A percentile compares a stretch with the other conserved stretches of the same genome.
phyloP scores from a whole-genome alignment of 2,888 invertebrate species.

The Sylvicola cinctus region DNA sequence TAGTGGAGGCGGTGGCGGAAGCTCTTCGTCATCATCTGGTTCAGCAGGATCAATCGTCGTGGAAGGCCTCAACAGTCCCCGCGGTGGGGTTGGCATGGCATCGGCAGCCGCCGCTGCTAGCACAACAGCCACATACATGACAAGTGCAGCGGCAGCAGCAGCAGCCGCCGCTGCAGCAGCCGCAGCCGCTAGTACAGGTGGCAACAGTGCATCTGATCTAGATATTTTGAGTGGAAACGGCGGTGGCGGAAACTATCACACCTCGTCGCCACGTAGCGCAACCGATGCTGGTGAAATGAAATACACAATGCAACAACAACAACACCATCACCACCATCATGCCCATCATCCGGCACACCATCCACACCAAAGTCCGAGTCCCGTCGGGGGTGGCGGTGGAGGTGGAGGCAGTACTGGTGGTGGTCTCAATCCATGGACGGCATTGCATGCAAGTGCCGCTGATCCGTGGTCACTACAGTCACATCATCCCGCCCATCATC shows the following conservation, averaged over 20 bases:
- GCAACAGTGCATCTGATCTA: too few relatives aligned
- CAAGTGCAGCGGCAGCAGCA: background rate
- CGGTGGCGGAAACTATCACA: constrained; percentile 75
- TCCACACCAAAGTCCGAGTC: constrained; percentile 35
- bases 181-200: too few relatives aligned
- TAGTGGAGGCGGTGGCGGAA: too few relatives aligned
- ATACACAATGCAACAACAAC: constrained; percentile 73
- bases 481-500: constrained; percentile 52
- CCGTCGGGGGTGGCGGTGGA: constrained; percentile 27
- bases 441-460: constrained; percentile 41
- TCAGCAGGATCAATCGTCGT: constrained; percentile 11
- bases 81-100: constrained; percentile 20
- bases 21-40: too few relatives aligned
- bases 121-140: constrained; percentile 26
- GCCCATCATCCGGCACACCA: constrained; percentile 32
- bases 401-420: constrained; percentile 21
- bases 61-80: constrained; percentile 32
- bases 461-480: constrained; percentile 68
- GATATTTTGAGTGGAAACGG: constrained; percentile 48
- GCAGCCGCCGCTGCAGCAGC: too few relatives aligned
- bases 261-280: constrained; percentile 61
- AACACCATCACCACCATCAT: constrained; percentile 47
- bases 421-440: constrained; percentile 61
- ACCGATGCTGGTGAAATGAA: constrained; percentile 86
- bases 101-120: constrained; percentile 30